Evolutionary conservation across 2,113 vertebrate genomes (phyloP).

Genomic region (Ceyx melanurus): DNA sequence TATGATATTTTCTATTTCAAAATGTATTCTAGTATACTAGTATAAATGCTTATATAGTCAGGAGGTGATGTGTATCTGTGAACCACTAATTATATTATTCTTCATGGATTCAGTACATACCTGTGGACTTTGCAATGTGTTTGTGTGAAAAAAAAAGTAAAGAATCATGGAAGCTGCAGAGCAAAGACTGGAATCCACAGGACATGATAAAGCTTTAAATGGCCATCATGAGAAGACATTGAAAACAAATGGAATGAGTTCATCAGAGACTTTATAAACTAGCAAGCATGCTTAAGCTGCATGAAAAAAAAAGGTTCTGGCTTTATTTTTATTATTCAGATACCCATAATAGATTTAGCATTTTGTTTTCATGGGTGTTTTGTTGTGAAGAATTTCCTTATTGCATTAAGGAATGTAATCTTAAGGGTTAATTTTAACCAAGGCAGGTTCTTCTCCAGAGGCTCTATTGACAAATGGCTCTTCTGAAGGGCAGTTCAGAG

Average conservation of each 20-base stretch:
- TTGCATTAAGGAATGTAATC: not conserved
- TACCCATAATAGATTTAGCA: not conserved
- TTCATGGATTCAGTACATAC: not conserved
- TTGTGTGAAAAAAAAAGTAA: not conserved
- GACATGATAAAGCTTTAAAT: not conserved
- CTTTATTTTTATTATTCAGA: not conserved
- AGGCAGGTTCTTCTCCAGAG: not conserved
- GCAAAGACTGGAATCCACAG: not conserved
- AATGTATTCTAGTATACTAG: not conserved
- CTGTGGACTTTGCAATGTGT: not conserved
- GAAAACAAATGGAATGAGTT: not conserved
- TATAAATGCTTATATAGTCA: not conserved
- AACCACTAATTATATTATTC: not conserved
- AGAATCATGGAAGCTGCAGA: not conserved
- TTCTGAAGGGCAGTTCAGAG: constrained; percentile 6
- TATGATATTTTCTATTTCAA: not conserved
- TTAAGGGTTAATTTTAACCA: constrained; percentile 17
- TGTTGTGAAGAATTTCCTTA: not conserved
- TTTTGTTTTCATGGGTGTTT: not conserved
- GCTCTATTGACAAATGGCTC: not conserved
- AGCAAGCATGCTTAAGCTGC: not conserved
- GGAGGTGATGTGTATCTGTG: not conserved
- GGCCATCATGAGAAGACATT: not conserved
- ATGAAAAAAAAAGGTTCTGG: not conserved
- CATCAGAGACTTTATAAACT: not conserved